Conservation (phyloP, 2,888 invertebrate species). For the Ochropacha duplaris region DNA sequence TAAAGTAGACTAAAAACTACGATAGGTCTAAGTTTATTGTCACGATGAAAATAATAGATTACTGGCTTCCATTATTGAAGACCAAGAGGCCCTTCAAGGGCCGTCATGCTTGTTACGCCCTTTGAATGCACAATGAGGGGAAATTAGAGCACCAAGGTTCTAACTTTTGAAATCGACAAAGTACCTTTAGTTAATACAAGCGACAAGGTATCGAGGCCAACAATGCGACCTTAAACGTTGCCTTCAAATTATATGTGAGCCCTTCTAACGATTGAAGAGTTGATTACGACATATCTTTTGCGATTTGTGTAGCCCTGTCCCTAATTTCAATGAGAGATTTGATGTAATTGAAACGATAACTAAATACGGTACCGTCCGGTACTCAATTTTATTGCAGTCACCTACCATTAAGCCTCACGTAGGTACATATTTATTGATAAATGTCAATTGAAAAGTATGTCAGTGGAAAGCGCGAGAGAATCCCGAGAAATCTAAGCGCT, state of each 20-base stretch:
- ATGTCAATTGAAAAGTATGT: constrained; percentile 66
- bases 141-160: constrained; percentile 80
- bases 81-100: constrained; percentile 68
- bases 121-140: constrained; percentile 80
- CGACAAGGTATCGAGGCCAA: constrained; percentile 66
- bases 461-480: constrained; percentile 81
- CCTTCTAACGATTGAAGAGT: constrained; percentile 74
- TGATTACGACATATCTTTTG: constrained; percentile 75
- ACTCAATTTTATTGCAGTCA: constrained; percentile 8
- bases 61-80: constrained; percentile 43
- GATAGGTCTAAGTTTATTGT: not conserved
- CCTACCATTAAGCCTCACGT: no score
- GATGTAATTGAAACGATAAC: constrained; percentile 5
- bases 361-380: not conserved
- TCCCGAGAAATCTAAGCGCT: constrained; percentile 79
- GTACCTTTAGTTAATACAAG: constrained; percentile 59
- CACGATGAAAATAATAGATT: not conserved
- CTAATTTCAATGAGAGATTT: constrained; percentile 42
- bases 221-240: constrained; percentile 69
- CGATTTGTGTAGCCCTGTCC: constrained; percentile 58
- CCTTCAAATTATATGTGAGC: constrained; percentile 72
- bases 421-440: constrained; percentile 23
- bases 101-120: constrained; percentile 70
- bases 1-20: not conserved
- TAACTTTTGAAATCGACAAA: constrained; percentile 76